phyloP scores from a whole-genome alignment of 2,797 vertebrate genomes.

The Catostomus latipinnis region DNA sequence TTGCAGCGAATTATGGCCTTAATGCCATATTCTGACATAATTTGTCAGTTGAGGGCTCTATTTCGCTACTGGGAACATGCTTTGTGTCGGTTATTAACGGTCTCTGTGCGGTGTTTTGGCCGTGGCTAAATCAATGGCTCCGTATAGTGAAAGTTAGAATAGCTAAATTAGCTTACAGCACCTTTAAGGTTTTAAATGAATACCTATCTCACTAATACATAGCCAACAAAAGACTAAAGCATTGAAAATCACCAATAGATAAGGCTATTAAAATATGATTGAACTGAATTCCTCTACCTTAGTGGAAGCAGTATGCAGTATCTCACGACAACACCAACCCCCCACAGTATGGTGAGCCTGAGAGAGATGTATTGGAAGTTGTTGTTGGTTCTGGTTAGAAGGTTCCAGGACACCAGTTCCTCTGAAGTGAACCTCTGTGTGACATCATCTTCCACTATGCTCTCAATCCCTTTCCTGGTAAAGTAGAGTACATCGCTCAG shows the following conservation, averaged over 20 bases:
- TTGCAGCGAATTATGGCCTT: no score
- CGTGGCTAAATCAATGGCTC: no score
- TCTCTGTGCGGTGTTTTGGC: no score
- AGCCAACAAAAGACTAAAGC: background rate
- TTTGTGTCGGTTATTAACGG: no score
- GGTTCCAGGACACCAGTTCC: constrained; percentile 95
- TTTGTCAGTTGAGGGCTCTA: no score
- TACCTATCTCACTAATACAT: background rate
- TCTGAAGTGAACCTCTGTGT: constrained; percentile 95
- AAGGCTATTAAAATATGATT: background rate
- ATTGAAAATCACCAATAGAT: background rate
- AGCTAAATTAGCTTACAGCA: no score
- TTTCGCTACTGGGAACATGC: no score
- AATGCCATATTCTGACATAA: no score
- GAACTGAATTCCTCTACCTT: constrained; percentile 74
- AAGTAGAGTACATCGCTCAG: constrained; percentile 95
- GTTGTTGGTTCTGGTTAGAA: constrained; percentile 92
- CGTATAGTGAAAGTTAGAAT: no score
- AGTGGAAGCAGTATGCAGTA: constrained; percentile 93
- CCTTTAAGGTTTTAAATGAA: no score
- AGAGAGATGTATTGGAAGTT: constrained; percentile 94
- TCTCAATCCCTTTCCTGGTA: constrained; percentile 89
- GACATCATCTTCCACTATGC: constrained; percentile 95
- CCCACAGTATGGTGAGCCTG: constrained; percentile 87
- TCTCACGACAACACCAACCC: constrained; percentile 86